Evolutionary conservation across 64 coral and sea anemone species (phyloP).

Genomic region (Montipora sp.): DNA sequence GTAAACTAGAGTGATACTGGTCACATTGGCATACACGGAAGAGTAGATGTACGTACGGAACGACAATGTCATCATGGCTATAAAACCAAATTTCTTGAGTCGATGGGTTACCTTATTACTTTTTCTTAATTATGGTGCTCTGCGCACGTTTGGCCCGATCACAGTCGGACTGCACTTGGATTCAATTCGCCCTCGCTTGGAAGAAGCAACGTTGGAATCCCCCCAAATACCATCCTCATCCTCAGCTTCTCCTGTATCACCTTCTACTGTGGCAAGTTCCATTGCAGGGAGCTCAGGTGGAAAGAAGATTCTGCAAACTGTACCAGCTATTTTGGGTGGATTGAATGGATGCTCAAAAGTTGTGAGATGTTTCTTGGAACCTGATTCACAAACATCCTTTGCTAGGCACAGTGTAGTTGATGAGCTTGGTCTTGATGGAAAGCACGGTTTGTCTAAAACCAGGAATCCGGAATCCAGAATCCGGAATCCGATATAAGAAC

Average conservation of each 20-base stretch:
- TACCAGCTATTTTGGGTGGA: background rate
- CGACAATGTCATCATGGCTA: too few species aligned
- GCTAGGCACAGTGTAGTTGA: background rate
- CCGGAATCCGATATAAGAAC: too few species aligned
- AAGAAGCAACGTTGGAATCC: too few species aligned
- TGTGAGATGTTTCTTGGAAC: conserved; percentile 36
- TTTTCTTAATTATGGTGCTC: too few species aligned
- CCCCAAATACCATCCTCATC: background rate
- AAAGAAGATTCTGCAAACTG: background rate
- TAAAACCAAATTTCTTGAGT: too few species aligned
- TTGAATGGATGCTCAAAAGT: background rate
- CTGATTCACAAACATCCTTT: conserved; percentile 28
- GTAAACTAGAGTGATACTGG: too few species aligned
- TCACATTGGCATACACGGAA: too few species aligned
- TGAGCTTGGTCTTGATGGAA: conserved; percentile 20
- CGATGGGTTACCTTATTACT: too few species aligned
- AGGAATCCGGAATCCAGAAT: background rate
- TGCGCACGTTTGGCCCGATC: too few species aligned
- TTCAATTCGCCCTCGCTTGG: background rate
- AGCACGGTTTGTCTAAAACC: background rate
- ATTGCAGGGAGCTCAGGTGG: background rate
- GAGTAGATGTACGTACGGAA: too few species aligned
- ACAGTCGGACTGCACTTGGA: background rate
- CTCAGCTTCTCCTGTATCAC: background rate
- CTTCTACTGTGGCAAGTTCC: background rate